phyloP scores from a whole-genome alignment of 2,113 vertebrate species.

The Gavia stellata region DNA sequence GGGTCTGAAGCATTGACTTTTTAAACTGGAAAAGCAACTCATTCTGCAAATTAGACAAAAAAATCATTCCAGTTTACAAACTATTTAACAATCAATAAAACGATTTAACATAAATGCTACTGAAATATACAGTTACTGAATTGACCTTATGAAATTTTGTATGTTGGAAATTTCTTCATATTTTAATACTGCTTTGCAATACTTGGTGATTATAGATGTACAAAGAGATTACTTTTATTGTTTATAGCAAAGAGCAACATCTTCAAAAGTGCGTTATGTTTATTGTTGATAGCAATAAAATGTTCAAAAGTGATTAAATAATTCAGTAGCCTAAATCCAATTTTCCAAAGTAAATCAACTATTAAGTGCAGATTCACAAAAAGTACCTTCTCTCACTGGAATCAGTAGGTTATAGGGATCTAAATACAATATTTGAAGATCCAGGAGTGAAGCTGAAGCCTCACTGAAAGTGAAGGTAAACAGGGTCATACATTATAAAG shows the following conservation, averaged over 20 bases:
- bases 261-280: not conserved
- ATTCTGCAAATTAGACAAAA: not conserved
- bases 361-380: not conserved
- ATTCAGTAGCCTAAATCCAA: not conserved
- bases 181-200: not conserved
- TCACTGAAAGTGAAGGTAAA: not conserved
- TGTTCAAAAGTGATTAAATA: not conserved
- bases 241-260: not conserved
- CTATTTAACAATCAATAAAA: not conserved
- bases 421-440: not conserved
- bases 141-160: not conserved
- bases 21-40: not conserved
- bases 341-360: not conserved
- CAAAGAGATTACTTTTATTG: not conserved
- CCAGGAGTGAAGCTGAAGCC: not conserved
- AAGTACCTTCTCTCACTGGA: not conserved
- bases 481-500: not conserved
- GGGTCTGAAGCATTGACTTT: not conserved
- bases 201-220: not conserved
- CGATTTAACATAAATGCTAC: not conserved
- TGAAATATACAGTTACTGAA: not conserved
- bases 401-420: not conserved
- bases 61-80: not conserved
- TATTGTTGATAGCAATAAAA: not conserved
- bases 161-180: not conserved